Conservation (phyloP, 2,888 invertebrate species). For the Eugnorisma glareosa region DNA sequence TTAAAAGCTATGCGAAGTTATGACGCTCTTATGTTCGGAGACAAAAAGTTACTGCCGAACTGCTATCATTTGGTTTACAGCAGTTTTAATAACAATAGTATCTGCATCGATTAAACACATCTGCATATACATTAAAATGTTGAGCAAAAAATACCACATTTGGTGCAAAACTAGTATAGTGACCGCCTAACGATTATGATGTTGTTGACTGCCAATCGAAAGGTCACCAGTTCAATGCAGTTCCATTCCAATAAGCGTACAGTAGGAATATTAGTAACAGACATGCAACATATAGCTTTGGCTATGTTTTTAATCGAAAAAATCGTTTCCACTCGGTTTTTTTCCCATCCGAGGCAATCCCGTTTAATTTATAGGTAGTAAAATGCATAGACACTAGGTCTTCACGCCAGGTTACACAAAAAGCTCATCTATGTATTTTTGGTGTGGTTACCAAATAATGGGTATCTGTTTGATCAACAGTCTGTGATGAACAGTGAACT, state of each 20-base stretch:
- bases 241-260: conserved; percentile 33
- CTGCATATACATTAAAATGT: neutral
- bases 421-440: conserved; percentile 56
- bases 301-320: conserved; percentile 1
- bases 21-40: neutral
- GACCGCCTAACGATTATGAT: conserved; percentile 25
- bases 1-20: conserved; percentile 22
- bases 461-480: conserved; percentile 56
- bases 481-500: conserved; percentile 58
- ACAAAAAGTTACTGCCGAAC: conserved; percentile 8
- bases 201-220: conserved; percentile 31
- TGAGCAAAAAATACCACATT: conserved; percentile 18
- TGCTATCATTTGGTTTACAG: neutral
- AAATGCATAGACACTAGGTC: conserved; percentile 48
- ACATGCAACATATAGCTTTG: conserved; percentile 21
- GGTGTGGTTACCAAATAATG: conserved; percentile 57
- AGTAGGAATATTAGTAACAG: conserved; percentile 30
- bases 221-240: conserved; percentile 45
- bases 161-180: conserved; percentile 21
- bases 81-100: neutral
- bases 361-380: conserved; percentile 54
- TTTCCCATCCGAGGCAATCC: conserved; percentile 1
- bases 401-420: conserved; percentile 45
- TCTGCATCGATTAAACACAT: neutral
- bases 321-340: neutral